Evolutionary conservation across 2,113 vertebrate genomes (phyloP).

Genomic region (Alethe castanea): DNA sequence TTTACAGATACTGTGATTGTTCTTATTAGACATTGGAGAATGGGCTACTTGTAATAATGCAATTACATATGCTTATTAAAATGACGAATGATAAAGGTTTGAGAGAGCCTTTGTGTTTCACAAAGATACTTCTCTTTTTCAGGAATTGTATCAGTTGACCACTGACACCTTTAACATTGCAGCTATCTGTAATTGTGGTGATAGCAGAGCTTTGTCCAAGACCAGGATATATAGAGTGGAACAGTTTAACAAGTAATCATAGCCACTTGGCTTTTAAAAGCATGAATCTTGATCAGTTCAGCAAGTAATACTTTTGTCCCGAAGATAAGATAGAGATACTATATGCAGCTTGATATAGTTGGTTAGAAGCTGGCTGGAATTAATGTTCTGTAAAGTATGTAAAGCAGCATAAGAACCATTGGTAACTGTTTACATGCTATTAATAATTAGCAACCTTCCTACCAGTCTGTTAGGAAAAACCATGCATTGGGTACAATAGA

Average conservation of each 20-base stretch:
- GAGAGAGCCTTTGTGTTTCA: not conserved
- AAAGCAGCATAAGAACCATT: conserved; percentile 54
- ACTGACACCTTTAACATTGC: not conserved
- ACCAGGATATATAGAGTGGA: not conserved
- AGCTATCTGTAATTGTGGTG: not conserved
- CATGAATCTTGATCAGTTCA: not conserved
- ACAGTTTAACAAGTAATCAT: not conserved
- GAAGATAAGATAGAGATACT: conserved; percentile 15
- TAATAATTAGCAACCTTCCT: conserved; percentile 72
- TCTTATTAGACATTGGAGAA: not conserved
- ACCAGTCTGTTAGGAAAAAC: conserved; percentile 50
- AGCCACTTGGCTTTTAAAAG: not conserved
- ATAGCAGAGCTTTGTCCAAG: not conserved
- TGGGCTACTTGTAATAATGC: not conserved
- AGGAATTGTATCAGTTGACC: not conserved
- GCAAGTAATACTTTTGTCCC: not conserved
- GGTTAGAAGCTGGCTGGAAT: conserved; percentile 41
- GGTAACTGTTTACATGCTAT: conserved; percentile 74
- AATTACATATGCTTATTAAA: not conserved
- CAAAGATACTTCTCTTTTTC: not conserved
- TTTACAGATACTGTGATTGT: not conserved
- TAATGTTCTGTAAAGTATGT: conserved; percentile 70
- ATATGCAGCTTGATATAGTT: conserved; percentile 23
- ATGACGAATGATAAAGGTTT: not conserved
- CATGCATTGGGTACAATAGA: conserved; percentile 28